Base-by-base conservation (phyloP, 2,797 vertebrate genomes). In the Nyctalus aviator region DNA sequence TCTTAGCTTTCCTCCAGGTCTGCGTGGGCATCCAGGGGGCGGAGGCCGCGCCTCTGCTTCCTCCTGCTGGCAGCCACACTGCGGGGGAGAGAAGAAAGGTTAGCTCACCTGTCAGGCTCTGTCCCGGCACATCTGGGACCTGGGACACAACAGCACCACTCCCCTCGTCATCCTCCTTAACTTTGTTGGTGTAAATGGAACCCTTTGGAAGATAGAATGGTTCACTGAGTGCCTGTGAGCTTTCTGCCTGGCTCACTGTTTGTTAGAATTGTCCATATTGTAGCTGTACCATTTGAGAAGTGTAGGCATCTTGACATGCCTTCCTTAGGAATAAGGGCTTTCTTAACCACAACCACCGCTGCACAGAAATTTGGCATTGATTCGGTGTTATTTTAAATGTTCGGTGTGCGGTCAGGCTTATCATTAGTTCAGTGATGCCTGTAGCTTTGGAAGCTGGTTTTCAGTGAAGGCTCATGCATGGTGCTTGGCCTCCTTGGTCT, bases 1-100 rank as follows among this genome's bases (percentile, higher is more conserved):
- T 99, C 86, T 99, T 99, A 99, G 98, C 46, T 99, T 84, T 99
- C 99, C 95, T 99, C 99, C 97, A 99, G 97, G 82, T 99, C 99
- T 0, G 99, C 99, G 8, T 99, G 99, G 0, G 99, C 99, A 1
- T 99, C 99, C 0, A 99, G 99, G 76, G 93, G 2, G 99, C 98
- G 0, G 99, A 98, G 0, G 99, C 97, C 1, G 99, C 97, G 0
- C 98, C 96, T 99, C 99, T 0, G 98, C 98, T 89, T 99, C 97
- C 99, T 99, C 17, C 98, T 99, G 3, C 95, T 93, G 30, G 97
- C 98, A 0, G 99, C 98, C 41, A 98, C 98, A 0, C 99, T 98
- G 81, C 15, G 17, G 50, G 50, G 17, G 6, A 50, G 15, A 15
- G 13, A 9, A 44, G 17, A 7, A 98, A 97, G 0, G 99, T 99